Conservation (phyloP, 2,113 vertebrate genomes). For the Hemiscyllium ocellatum region DNA sequence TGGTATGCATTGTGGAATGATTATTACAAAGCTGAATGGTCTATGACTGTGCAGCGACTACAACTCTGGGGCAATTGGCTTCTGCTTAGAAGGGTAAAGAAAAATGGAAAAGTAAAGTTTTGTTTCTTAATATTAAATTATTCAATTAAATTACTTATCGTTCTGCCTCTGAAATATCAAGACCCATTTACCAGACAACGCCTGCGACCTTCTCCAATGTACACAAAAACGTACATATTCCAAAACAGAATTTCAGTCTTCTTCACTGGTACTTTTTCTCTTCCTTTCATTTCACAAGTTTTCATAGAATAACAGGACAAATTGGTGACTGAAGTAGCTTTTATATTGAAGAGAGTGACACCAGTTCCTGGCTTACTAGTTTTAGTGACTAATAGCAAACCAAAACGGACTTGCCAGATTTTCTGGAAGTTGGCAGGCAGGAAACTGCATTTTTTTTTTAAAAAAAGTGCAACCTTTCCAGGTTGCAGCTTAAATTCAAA, state of each 20-base stretch:
- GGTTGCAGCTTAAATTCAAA: too few species aligned
- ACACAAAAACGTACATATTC: background rate
- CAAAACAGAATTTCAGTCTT: background rate
- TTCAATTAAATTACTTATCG: background rate
- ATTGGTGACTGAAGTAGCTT: background rate
- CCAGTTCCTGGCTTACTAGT: background rate
- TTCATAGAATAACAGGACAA: background rate
- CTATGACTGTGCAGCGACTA: background rate
- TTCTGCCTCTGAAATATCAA: background rate
- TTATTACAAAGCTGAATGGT: background rate
- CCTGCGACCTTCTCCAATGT: background rate
- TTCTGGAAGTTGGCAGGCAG: background rate
- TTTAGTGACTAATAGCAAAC: background rate
- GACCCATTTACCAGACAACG: background rate
- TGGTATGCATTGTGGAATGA: background rate
- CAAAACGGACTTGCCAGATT: background rate
- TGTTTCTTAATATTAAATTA: background rate
- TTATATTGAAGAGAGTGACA: background rate
- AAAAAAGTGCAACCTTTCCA: background rate
- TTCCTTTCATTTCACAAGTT: background rate
- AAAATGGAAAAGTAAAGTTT: background rate
- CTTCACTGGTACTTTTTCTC: background rate
- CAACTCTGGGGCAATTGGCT: background rate
- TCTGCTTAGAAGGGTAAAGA: background rate
- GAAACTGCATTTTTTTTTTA: background rate